Conservation (phyloP, 1,140 invertebrate species). For the Macrobrachium nipponense region DNA sequence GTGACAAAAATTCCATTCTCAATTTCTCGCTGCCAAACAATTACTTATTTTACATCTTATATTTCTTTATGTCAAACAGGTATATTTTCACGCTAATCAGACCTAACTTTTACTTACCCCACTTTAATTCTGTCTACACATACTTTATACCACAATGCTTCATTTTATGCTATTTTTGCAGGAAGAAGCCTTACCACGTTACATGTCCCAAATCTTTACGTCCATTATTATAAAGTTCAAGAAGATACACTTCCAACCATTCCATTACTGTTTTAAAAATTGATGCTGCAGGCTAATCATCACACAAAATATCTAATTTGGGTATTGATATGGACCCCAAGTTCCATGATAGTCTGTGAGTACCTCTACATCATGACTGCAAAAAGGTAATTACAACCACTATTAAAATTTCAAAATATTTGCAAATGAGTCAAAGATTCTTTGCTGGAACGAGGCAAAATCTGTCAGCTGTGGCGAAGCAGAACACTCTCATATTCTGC, state of each 20-base stretch:
- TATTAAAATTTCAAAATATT: not conserved
- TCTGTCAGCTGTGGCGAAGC: not conserved
- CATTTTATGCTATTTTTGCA: slow-evolving; percentile 58
- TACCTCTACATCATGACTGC: slow-evolving; percentile 2
- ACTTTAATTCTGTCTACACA: not conserved
- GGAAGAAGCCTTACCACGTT: slow-evolving; percentile 58
- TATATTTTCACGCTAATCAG: not conserved
- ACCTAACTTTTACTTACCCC: not conserved
- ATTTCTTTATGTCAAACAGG: no score
- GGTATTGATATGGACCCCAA: slow-evolving; percentile 53
- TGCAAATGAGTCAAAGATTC: not conserved
- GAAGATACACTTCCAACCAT: slow-evolving; percentile 44
- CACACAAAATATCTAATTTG: slow-evolving; percentile 61
- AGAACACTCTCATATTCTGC: not conserved
- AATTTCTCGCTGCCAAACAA: no score
- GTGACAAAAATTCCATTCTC: no score
- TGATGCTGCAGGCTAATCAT: slow-evolving; percentile 60
- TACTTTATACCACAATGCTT: slow-evolving; percentile 43
- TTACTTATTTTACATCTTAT: no score
- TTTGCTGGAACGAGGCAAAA: no score
- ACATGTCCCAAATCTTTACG: slow-evolving; percentile 47
- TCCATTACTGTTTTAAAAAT: slow-evolving; percentile 56
- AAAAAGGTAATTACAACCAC: not conserved
- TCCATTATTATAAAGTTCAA: slow-evolving; percentile 32
- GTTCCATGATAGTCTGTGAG: slow-evolving; percentile 42